Conservation (phyloP, 2,797 vertebrate genomes). For the Acipenser transmontanus region DNA sequence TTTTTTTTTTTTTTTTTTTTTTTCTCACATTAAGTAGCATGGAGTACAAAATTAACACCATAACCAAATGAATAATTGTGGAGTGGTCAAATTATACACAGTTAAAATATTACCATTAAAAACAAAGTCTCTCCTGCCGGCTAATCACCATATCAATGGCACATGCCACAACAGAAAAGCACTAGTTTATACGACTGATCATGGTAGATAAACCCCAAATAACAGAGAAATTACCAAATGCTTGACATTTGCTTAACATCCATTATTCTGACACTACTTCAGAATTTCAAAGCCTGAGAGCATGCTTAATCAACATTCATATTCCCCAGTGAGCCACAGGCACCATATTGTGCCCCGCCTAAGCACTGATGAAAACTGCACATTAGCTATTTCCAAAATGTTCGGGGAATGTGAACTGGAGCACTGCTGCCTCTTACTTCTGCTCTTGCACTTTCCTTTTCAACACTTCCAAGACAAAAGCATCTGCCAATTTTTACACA, state of each 20-base stretch:
- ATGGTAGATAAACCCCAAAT: slow-evolving; percentile 99
- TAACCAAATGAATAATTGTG: slow-evolving; percentile 71
- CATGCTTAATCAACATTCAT: slow-evolving; percentile 99
- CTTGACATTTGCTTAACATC: slow-evolving; percentile 99
- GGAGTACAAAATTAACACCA: slow-evolving; percentile 50
- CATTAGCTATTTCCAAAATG: slow-evolving; percentile 93
- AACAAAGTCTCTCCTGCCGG: slow-evolving; percentile 81
- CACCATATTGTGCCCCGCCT: slow-evolving; percentile 98
- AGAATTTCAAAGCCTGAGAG: slow-evolving; percentile 98
- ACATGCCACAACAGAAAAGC: slow-evolving; percentile 89
- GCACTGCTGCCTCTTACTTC: slow-evolving; percentile 28
- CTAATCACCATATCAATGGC: slow-evolving; percentile 99
- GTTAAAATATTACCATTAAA: slow-evolving; percentile 61
- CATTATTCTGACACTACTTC: slow-evolving; percentile 99
- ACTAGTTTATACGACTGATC: slow-evolving; percentile 82
- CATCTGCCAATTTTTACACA: slow-evolving; percentile 80
- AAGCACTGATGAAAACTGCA: slow-evolving; percentile 94
- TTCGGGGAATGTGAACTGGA: slow-evolving; percentile 79
- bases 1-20: slow-evolving; percentile 24
- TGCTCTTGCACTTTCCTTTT: slow-evolving; percentile 71
- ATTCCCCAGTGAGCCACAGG: slow-evolving; percentile 88
- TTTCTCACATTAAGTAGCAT: slow-evolving; percentile 46
- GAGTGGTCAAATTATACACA: slow-evolving; percentile 48
- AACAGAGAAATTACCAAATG: slow-evolving; percentile 99
- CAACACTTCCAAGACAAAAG: slow-evolving; percentile 81